Evolutionary conservation across 2,888 invertebrate genomes (phyloP), one percentile per base, ranked within the genome.

Genomic region (Philopedon plagiatum): DNA sequence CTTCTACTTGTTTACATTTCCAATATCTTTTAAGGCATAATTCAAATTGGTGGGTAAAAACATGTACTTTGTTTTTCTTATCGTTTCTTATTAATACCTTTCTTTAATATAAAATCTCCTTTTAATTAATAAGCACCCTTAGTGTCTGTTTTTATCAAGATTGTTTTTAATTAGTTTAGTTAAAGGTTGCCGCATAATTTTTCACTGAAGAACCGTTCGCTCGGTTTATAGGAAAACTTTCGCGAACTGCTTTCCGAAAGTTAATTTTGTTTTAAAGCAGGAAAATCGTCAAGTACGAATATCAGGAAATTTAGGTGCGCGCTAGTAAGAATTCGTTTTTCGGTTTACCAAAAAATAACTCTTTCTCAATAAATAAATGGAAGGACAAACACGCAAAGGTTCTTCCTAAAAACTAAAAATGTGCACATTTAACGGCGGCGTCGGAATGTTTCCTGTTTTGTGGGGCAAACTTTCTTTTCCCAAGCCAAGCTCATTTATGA

Each of bases 201-300:
- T 46, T 46, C n/a, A 46, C 5, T 46, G 21, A 19, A 23, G 23
- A 46, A 46, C n/a, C n/a, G 11, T 3, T 19, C 21, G 21, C 11
- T 46, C 23, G n/a, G 9, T 46, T 46, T 46, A 46, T 23, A 46
- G 46, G 23, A 5, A 46, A 46, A 46, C 46, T 46, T 46, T 21
- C 23, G 44, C 46, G n/a, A 23, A 46, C 23, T 46, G 23, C 23
- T 23, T 46, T 46, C n/a, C 19, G 46, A 46, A 23, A 21, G 46
- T 46, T 46, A 46, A 46, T 46, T 46, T 46, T 23, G n/a, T 46
- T 46, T 46, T 46, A 23, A 18, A 46, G 46, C 46, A 46, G 46
- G 46, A 9, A 46, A 46, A 46, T 46, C 21, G n/a, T n/a, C 21
- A 2, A 19, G 21, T 23, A 19, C 19, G 44, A 46, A 18, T 21